Conservation (phyloP, 1,140 invertebrate species). For the Chlorops oryzae region DNA sequence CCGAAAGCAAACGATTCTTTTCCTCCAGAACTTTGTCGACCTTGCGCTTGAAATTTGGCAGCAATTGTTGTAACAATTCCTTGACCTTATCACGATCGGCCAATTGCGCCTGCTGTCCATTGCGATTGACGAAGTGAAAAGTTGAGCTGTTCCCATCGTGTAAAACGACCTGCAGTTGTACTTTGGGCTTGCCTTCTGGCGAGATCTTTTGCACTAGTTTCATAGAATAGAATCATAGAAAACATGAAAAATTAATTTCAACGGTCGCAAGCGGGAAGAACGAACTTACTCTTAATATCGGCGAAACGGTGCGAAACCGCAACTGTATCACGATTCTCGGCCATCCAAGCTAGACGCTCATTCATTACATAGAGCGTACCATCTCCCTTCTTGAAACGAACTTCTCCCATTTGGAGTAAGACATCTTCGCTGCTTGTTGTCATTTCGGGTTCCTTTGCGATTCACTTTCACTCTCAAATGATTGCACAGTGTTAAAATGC, state of each 20-base stretch:
- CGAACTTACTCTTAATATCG: constrained; percentile 85
- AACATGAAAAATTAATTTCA: constrained; percentile 1
- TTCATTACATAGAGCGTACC: constrained; percentile 94
- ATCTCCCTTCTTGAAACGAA: constrained; percentile 93
- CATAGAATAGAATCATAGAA: constrained; percentile 21
- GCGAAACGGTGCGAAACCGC: constrained; percentile 88
- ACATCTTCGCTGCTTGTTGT: constrained; percentile 73
- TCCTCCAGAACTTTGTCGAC: constrained; percentile 89
- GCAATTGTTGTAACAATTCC: constrained; percentile 79
- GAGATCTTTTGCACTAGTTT: constrained; percentile 99
- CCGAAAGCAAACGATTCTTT: constrained; percentile 76
- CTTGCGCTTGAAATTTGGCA: constrained; percentile 94
- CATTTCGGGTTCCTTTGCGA: constrained; percentile 27
- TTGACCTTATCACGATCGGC: constrained; percentile 91
- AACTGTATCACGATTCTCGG: constrained; percentile 84
- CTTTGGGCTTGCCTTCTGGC: constrained; percentile 94
- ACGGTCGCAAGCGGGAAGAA: background rate
- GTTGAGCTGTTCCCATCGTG: constrained; percentile 91
- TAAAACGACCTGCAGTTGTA: constrained; percentile 96
- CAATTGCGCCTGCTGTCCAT: constrained; percentile 73
- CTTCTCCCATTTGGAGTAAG: constrained; percentile 82
- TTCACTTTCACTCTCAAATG: no score
- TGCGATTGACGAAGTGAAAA: constrained; percentile 94
- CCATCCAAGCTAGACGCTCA: constrained; percentile 91
- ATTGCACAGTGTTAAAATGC: no score